Evolutionary conservation across 2,113 vertebrate genomes (phyloP).

Genomic region (Eolophus roseicapilla): DNA sequence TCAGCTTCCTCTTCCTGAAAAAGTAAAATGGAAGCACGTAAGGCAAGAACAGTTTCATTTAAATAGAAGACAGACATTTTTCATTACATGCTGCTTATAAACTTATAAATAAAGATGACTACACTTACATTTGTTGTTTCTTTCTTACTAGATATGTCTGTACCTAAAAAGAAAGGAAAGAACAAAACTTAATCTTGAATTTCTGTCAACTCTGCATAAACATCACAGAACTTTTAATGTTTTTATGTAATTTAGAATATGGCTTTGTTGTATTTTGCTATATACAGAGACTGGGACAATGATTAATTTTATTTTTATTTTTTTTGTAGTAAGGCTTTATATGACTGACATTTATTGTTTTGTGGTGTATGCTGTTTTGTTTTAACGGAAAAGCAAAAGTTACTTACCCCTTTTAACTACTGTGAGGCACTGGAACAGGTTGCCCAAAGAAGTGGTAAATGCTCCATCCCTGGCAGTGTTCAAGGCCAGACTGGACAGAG

Average conservation of each 20-base stretch:
- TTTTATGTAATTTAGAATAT: not conserved
- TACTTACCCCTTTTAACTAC: not conserved
- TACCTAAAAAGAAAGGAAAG: constrained; percentile 30
- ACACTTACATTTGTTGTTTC: constrained; percentile 72
- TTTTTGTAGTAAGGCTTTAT: not conserved
- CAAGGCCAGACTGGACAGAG: not conserved
- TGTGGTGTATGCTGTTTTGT: not conserved
- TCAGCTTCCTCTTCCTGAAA: constrained; percentile 69
- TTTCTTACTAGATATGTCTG: constrained; percentile 60
- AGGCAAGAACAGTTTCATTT: not conserved
- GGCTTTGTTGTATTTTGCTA: not conserved
- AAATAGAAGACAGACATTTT: not conserved
- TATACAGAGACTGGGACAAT: not conserved
- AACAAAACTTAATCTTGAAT: not conserved
- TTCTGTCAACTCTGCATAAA: not conserved
- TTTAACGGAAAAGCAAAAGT: not conserved
- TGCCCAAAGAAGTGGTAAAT: not conserved
- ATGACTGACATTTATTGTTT: not conserved
- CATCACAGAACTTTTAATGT: not conserved
- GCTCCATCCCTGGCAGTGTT: not conserved
- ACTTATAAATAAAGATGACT: not conserved
- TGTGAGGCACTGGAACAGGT: not conserved
- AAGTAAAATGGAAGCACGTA: not conserved
- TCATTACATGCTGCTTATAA: not conserved
- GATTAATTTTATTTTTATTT: not conserved